Evolutionary conservation across 2,113 vertebrate genomes (phyloP), one percentile per base, ranked within the genome.

Genomic region (Himantopus leucocephalus): DNA sequence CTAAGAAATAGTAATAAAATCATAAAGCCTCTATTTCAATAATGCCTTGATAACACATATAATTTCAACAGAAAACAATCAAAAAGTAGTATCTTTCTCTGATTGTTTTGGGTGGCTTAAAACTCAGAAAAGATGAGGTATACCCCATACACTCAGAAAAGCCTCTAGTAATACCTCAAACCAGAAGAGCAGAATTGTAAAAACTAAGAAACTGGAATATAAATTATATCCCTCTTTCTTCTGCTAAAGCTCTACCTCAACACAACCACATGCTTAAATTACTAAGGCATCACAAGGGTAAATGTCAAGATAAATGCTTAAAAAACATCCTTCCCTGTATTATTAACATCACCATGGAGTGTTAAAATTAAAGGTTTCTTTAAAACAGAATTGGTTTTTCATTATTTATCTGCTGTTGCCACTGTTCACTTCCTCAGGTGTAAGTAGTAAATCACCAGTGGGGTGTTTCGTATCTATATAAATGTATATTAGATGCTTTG

Each of bases 231-330:
- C 22, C 8, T 82, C 23, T 74, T 77, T 73, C 41, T 63, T 66
- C 26, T 71, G 4, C 32, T 86, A 5, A 6, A 76, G 67, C 55
- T 94, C 30, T 67, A 15, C 6, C 18, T 81, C 48, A 45, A 58
- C 58, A 71, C 20, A 70, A 45, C 24, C 4, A 21, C 20, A 50
- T 60, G 22, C 29, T 92, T 90, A 67, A 90, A 73, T 77, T 92
- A 62, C 35, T 37, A 80, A 73, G 43, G 48, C 55, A 50, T 68
- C 50, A 15, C 66, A 90, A 85, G 43, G 55, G 55, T 86, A 90
- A 96, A 93, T 71, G 68, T 94, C 79, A 91, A 86, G 39, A 74
- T 35, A 84, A 96, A 88, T 75, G 21, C 76, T 92, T 86, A 63
- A 22, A 78, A 94, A 94, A 84, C 68, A 22, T 52, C 64, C 58